A percentile compares a stretch with the other conserved stretches of the same genome.
Evolutionary conservation across 2,797 vertebrate species (phyloP).

Genomic region (Harpagifer antarcticus): DNA sequence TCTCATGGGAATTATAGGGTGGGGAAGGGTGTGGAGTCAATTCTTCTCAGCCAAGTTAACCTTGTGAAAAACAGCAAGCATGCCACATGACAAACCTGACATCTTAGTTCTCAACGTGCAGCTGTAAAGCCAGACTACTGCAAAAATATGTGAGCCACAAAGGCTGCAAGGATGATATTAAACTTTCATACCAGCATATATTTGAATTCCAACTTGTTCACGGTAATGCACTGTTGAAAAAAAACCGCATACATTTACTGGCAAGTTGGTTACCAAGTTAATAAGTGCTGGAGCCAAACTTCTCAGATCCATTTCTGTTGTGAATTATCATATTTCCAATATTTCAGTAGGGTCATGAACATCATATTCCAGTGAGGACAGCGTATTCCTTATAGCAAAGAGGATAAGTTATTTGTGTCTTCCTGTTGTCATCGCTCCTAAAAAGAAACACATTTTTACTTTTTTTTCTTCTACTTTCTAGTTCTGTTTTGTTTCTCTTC

Average conservation of each 20-base stretch:
- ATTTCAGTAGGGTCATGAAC: conserved; percentile 33
- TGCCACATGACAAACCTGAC: conserved; percentile 55
- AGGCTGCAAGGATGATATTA: neutral
- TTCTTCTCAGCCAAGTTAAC: conserved; percentile 58
- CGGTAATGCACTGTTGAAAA: neutral
- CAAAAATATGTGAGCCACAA: neutral
- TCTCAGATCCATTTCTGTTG: conserved; percentile 35
- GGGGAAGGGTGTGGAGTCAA: conserved; percentile 69
- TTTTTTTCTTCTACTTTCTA: conserved; percentile 8
- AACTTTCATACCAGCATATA: neutral
- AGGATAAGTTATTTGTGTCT: conserved; percentile 29
- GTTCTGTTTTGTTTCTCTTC: neutral
- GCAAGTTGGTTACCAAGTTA: neutral
- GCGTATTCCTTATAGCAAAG: conserved; percentile 22
- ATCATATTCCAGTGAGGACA: conserved; percentile 36
- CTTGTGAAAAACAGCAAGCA: conserved; percentile 47
- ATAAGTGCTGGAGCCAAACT: neutral
- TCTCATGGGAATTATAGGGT: conserved; percentile 73
- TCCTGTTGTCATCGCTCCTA: conserved; percentile 31
- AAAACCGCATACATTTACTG: neutral
- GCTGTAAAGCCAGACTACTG: neutral
- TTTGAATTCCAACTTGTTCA: neutral
- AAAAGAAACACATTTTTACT: conserved; percentile 41
- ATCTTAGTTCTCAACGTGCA: conserved; percentile 41
- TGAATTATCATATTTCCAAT: conserved; percentile 51